Conservation (phyloP, 2,113 vertebrate species). For the Machaerirhynchus nigripectus region DNA sequence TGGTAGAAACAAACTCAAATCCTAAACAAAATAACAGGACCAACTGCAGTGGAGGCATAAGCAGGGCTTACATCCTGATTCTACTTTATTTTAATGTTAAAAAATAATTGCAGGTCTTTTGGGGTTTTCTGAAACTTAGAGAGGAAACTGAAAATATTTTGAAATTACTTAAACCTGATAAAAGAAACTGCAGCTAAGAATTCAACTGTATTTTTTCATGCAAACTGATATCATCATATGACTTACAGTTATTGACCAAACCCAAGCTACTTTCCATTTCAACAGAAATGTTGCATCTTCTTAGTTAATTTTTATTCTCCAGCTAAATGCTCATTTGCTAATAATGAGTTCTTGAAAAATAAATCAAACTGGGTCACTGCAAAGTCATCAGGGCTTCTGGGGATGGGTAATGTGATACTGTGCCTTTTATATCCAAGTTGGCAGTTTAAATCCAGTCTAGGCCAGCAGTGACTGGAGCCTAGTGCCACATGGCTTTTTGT, state of each 20-base stretch:
- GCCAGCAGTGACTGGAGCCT: neutral
- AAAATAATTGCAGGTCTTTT: neutral
- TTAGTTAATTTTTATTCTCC: neutral
- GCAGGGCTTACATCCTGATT: neutral
- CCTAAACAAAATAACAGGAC: neutral
- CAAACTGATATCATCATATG: neutral
- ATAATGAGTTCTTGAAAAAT: slow-evolving; percentile 18
- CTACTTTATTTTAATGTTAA: neutral
- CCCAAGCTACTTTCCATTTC: neutral
- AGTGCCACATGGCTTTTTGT: neutral
- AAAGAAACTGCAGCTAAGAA: neutral
- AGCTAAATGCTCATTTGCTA: neutral
- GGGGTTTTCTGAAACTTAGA: neutral
- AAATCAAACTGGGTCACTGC: neutral
- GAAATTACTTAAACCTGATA: neutral
- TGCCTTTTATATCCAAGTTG: neutral
- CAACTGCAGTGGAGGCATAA: neutral
- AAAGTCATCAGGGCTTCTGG: neutral
- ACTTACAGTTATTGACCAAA: neutral
- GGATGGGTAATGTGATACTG: neutral
- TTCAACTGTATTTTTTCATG: neutral
- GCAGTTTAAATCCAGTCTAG: neutral
- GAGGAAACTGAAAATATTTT: neutral
- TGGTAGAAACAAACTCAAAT: neutral
- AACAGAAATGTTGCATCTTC: neutral